Conservation (phyloP, 1,140 invertebrate species). For the Pseudomyrmex sp. region DNA sequence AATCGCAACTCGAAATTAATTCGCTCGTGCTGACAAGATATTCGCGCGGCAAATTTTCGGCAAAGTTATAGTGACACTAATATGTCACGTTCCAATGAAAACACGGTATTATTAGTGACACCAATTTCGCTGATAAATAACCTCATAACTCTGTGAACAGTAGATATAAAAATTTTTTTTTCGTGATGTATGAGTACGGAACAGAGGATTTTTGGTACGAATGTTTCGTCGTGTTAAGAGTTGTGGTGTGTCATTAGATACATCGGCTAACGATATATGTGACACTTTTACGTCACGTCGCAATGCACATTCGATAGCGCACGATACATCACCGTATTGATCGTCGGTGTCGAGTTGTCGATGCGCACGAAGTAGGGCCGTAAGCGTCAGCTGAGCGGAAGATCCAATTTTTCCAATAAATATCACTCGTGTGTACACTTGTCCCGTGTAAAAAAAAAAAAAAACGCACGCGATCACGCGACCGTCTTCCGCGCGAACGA, state of each 20-base stretch:
- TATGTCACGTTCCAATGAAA: not conserved
- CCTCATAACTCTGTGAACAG: not conserved
- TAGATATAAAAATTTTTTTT: too few relatives aligned
- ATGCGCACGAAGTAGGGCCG: conserved; percentile 12
- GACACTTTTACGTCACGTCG: conserved; percentile 1
- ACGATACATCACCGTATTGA: conserved; percentile 59
- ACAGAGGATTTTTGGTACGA: not conserved
- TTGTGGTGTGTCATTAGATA: conserved; percentile 5
- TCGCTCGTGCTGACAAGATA: conserved; percentile 10
- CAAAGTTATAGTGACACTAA: not conserved
- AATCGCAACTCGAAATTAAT: conserved; percentile 42
- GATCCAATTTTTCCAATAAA: conserved; percentile 68
- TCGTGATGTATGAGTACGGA: too few relatives aligned
- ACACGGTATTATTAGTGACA: not conserved
- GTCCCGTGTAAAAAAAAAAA: conserved; percentile 34
- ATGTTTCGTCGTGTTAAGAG: not conserved
- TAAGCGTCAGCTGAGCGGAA: conserved; percentile 57
- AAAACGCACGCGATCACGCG: conserved; percentile 11
- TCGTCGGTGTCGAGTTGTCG: conserved; percentile 54
- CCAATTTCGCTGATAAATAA: not conserved
- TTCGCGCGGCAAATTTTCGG: conserved; percentile 22
- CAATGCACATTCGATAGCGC: conserved; percentile 40
- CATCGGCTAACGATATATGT: not conserved
- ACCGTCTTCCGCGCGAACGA: conserved; percentile 31
- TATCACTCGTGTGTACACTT: conserved; percentile 35